Evolutionary conservation across 1,140 invertebrate species (phyloP), one percentile per base, ranked within the genome.

Genomic region (Pectinophora gossypiella): DNA sequence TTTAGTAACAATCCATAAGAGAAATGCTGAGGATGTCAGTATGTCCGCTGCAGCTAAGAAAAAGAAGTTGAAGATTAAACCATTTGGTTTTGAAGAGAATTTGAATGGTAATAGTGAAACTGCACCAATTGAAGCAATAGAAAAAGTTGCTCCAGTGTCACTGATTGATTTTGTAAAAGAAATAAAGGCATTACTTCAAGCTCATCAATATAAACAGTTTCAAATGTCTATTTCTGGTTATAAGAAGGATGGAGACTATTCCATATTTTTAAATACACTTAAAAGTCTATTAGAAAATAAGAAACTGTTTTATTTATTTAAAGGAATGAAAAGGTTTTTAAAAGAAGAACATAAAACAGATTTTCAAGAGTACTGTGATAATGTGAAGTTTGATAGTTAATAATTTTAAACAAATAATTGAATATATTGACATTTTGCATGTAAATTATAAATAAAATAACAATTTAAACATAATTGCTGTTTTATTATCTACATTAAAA

Each of bases 241-340:
- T 67, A 91, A 90, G 50, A 89, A 84, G 44, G 85, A 85, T 35
- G 85, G 85, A 10, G 81, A 90, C 64, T 90, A 91, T 58, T 62
- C 82, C 1, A 61, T 78, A 19, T 83, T 94, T 49, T 68, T 91
- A 36, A 57, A 69, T 47, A 72, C 77, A 20, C 72, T 94, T 22
- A 80, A 86, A 54, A 64, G 66, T 49, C 67, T 93, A 38, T 89
- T 93, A 60, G 69, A 89, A 18, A 81, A 88, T 53, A 85, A 74
- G 36, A 79, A 86, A 54, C 55, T 90, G 40, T 89, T 88, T 54
- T 90, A 92, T 77, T 86, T 94, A 51, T 88, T 93, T 36, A 83
- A 82, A 63, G 92, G 91, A 56, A 90, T 92, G 85, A 88, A 89
- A 23, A 87, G 89, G 32, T 92, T 90, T 76, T 57, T 91, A 6